Percentiles rank a stretch among this genome's conserved stretches.
These are phyloP conservation scores for Lagodon rhomboides DNA, from an alignment of 2,797 vertebrate species.

Conservation along the genomic window DNA sequence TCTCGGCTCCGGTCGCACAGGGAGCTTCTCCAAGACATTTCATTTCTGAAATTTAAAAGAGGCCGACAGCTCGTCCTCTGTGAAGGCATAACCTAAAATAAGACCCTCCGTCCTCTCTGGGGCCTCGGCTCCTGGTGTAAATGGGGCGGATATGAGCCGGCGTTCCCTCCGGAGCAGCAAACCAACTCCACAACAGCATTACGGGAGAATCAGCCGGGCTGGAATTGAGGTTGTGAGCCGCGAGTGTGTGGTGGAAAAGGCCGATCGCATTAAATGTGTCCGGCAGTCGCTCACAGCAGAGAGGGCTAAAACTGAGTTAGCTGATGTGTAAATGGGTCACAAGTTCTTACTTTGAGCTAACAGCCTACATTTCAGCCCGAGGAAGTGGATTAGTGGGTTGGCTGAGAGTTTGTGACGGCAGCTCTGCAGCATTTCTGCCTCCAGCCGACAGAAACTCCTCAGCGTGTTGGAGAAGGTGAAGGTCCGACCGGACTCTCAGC, in stretches of 20 bases:
- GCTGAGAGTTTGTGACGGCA: constrained; percentile 30
- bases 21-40: background rate
- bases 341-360: constrained; percentile 17
- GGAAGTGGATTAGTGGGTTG: constrained; percentile 49
- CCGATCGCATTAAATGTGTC: background rate
- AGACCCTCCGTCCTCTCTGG: constrained; percentile 24
- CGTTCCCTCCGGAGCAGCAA: constrained; percentile 20
- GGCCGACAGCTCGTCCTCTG: constrained; percentile 31
- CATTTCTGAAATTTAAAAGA: constrained; percentile 17
- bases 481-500: background rate
- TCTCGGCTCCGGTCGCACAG: background rate
- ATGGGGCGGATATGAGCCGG: constrained; percentile 31
- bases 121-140: constrained; percentile 46
- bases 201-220: background rate
- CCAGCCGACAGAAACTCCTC: background rate
- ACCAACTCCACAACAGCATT: constrained; percentile 14
- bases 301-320: constrained; percentile 38
- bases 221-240: constrained; percentile 36
- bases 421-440: constrained; percentile 7
- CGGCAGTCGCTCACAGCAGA: background rate
- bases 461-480: accelerated
- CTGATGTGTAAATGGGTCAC: constrained; percentile 60
- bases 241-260: background rate
- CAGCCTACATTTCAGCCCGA: constrained; percentile 31
- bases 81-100: constrained; percentile 48